Base-by-base conservation (phyloP, 2,888 invertebrate species). In the Iselma pallidipennis region DNA sequence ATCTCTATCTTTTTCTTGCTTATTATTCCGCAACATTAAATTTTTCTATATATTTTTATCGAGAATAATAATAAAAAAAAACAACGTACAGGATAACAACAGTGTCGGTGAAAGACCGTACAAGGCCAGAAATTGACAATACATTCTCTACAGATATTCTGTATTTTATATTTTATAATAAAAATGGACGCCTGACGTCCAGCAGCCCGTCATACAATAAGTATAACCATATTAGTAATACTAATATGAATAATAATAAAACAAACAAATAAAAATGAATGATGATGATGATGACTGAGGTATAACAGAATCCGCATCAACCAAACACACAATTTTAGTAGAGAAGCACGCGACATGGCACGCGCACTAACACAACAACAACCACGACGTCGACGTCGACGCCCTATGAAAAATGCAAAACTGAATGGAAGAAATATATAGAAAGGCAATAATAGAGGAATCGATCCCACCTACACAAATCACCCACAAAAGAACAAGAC, bases 31-130 rank as follows among this genome's bases (percentile, higher is more conserved):
- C 45, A 21, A 45, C 21, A 45, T 45, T 45, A 45, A 45, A 45
- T 45, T 45, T 45, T 45, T 45, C 45, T 45, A 45, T 21, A 45
- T 21, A 45, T 45, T 45, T 45, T 45, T 45, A 42, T 45, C 21
- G 12, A 45, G 29, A 10, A 3, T 10, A 45, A 37, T 16, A 37
- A 16, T 14, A 31, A 61, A 61, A 51, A 45, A 12, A 19, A 45
- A 21, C 19, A 45, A 45, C 45, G 53, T 53, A 52, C 67, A 55
- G 71, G 70, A 67, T 69, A 71, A 71, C 70, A 71, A 71, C 71
- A 45, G 45, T 45, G 45, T 45, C 71, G 71, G 71, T 71, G 71
- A 71, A 71, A 69, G 71, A 70, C 71, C 71, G 65, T 59, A 56
- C 68, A 68, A 68, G 68, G 68, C 65, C 68, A 45, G 21, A 21